Evolutionary conservation across 1,140 invertebrate species (phyloP).

Genomic region (Drosophila santomea): DNA sequence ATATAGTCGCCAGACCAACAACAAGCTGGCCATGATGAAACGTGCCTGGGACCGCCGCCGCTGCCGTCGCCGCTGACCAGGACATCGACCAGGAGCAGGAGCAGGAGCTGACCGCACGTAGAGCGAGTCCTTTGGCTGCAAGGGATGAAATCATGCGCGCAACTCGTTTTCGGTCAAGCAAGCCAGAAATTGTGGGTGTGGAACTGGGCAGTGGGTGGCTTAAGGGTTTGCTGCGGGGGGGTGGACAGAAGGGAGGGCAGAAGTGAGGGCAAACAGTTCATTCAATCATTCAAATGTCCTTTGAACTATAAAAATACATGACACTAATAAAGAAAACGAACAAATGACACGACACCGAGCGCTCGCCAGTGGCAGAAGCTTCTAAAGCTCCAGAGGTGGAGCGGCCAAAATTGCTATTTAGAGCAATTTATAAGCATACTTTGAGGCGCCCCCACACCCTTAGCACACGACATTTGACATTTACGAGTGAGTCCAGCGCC

Average conservation of each 20-base stretch:
- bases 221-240: neutral
- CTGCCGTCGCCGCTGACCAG: constrained; percentile 63
- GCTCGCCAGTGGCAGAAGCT: constrained; percentile 3
- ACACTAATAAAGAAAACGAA: constrained; percentile 85
- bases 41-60: constrained; percentile 63
- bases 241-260: neutral
- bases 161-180: constrained; percentile 74
- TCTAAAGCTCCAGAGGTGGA: constrained; percentile 26
- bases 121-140: constrained; percentile 60
- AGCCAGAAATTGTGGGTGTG: constrained; percentile 8
- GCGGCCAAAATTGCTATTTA: constrained; percentile 74
- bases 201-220: neutral
- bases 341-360: constrained; percentile 78
- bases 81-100: constrained; percentile 46
- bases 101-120: constrained; percentile 72
- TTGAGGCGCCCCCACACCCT: constrained; percentile 57
- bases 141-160: constrained; percentile 84
- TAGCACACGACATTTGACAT: constrained; percentile 72
- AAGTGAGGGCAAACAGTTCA: constrained; percentile 63
- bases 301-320: constrained; percentile 85
- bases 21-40: constrained; percentile 77
- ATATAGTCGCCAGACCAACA: constrained; percentile 78
- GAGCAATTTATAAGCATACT: constrained; percentile 82
- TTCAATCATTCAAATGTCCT: constrained; percentile 85
- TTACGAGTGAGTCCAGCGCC: constrained; percentile 60